A percentile compares a stretch with the other conserved stretches of the same genome.
Conservation (phyloP, 2,888 invertebrate species). For the Eubasilissa splendida region DNA sequence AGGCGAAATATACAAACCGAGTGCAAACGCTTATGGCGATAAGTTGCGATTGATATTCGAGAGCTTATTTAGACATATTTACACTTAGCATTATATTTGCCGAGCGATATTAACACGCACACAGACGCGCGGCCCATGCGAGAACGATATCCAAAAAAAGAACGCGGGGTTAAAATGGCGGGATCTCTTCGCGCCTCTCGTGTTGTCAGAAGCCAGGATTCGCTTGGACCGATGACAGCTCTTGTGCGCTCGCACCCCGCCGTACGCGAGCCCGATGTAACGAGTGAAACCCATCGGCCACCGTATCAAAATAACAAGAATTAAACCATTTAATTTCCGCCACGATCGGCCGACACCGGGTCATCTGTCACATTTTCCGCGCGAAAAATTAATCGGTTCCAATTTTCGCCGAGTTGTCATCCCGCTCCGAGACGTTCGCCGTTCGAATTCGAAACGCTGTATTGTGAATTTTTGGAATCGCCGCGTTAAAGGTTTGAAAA, state of each 20-base stretch:
- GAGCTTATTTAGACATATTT: background rate
- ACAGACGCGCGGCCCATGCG: slow-evolving; percentile 32
- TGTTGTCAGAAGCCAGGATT: slow-evolving; percentile 55
- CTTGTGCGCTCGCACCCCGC: slow-evolving; percentile 48
- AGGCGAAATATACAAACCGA: background rate
- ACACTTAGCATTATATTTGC: background rate
- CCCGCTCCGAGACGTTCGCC: background rate
- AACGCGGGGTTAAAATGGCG: slow-evolving; percentile 52
- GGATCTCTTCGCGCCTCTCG: slow-evolving; percentile 57
- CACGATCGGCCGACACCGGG: slow-evolving; percentile 5
- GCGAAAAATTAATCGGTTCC: slow-evolving; percentile 13
- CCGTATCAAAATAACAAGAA: slow-evolving; percentile 42
- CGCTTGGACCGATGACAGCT: slow-evolving; percentile 57
- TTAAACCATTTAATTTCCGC: slow-evolving; percentile 26
- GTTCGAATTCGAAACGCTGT: too few relatives aligned
- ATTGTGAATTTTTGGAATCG: background rate
- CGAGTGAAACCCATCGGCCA: slow-evolving; percentile 23
- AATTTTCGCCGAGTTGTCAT: background rate
- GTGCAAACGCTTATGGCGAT: background rate
- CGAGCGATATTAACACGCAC: background rate
- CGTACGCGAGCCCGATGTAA: slow-evolving; percentile 17
- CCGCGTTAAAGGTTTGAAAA: background rate
- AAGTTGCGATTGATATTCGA: slow-evolving; percentile 1
- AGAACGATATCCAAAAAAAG: slow-evolving; percentile 55
- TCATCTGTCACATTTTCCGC: slow-evolving; percentile 40